These are phyloP conservation scores for Zoanthus sansibaricus DNA, from an alignment of 92 coral and sea anemone genomes.

Conservation along the genomic window DNA sequence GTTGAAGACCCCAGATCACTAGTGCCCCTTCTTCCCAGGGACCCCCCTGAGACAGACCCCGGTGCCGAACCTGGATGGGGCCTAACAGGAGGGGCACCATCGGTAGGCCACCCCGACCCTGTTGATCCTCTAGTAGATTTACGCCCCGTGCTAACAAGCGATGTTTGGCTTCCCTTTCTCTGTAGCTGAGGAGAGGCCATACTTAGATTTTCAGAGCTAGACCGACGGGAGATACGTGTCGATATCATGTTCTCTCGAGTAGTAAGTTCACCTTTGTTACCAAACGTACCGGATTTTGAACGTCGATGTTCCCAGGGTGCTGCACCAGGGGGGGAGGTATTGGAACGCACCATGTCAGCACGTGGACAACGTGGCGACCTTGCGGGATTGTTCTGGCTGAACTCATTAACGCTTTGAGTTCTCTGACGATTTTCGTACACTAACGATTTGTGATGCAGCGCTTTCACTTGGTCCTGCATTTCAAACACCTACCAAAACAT, in stretches of 20 bases:
- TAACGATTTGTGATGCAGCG: constrained; percentile 84
- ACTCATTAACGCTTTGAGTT: constrained; percentile 78
- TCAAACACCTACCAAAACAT: constrained; percentile 73
- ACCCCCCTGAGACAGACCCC: constrained; percentile 79
- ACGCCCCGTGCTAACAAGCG: constrained; percentile 42
- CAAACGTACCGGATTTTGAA: constrained; percentile 38
- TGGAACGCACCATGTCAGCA: constrained; percentile 62
- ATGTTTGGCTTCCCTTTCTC: constrained; percentile 39
- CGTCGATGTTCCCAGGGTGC: constrained; percentile 42
- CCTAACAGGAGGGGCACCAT: constrained; percentile 78
- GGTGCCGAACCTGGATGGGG: constrained; percentile 81
- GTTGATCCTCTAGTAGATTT: constrained; percentile 37
- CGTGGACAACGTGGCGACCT: constrained; percentile 78
- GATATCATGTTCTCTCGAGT: constrained; percentile 58
- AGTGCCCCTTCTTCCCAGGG: constrained; percentile 86
- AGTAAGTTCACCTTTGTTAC: constrained; percentile 22
- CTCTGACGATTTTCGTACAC: constrained; percentile 80
- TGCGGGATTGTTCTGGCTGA: constrained; percentile 47
- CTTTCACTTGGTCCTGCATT: constrained; percentile 89
- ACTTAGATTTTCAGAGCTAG: constrained; percentile 81
- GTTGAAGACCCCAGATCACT: constrained; percentile 96
- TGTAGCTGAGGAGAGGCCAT: constrained; percentile 42
- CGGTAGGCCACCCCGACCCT: constrained; percentile 70
- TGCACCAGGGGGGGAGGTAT: constrained; percentile 32
- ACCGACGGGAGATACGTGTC: constrained; percentile 82